Conservation (phyloP, 1,140 invertebrate genomes). For the Stratiolaelaps scimitus region DNA sequence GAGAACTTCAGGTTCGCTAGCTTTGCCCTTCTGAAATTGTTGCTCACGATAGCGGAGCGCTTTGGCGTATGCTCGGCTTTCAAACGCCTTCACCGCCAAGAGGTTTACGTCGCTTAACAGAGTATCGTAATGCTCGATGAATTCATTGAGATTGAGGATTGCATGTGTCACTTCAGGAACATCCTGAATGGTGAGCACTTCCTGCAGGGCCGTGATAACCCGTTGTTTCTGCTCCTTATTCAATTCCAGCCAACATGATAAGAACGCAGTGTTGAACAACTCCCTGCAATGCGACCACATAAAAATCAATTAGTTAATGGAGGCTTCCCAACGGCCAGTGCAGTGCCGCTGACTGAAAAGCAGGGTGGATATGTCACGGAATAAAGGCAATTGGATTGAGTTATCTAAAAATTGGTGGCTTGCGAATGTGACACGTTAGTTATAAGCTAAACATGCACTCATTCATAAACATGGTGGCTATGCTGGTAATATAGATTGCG, state of each 20-base stretch:
- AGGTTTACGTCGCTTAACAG: constrained; percentile 74
- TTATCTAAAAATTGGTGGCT: too few species aligned
- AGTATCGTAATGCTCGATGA: constrained; percentile 98
- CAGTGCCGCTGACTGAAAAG: too few species aligned
- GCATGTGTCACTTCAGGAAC: constrained; percentile 94
- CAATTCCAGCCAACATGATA: constrained; percentile 95
- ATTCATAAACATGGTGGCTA: too few species aligned
- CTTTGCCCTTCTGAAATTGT: constrained; percentile 65
- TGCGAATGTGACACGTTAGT: too few species aligned
- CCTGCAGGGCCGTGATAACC: constrained; percentile 68
- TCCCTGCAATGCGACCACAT: constrained; percentile 67
- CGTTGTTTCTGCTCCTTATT: constrained; percentile 57
- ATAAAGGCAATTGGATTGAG: too few species aligned
- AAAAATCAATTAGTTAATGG: too few species aligned
- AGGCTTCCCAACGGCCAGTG: too few species aligned
- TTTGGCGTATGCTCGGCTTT: constrained; percentile 74
- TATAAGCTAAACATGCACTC: too few species aligned
- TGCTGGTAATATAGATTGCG: too few species aligned
- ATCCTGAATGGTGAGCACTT: constrained; percentile 80
- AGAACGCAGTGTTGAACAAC: constrained; percentile 95
- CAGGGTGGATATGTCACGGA: too few species aligned
- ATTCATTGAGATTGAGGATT: constrained; percentile 92
- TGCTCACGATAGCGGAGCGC: constrained; percentile 97
- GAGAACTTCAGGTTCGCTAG: constrained; percentile 54
- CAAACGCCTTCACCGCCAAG: constrained; percentile 48